Base-by-base conservation (phyloP, 2,888 invertebrate genomes). In the Glomeris marginata region DNA sequence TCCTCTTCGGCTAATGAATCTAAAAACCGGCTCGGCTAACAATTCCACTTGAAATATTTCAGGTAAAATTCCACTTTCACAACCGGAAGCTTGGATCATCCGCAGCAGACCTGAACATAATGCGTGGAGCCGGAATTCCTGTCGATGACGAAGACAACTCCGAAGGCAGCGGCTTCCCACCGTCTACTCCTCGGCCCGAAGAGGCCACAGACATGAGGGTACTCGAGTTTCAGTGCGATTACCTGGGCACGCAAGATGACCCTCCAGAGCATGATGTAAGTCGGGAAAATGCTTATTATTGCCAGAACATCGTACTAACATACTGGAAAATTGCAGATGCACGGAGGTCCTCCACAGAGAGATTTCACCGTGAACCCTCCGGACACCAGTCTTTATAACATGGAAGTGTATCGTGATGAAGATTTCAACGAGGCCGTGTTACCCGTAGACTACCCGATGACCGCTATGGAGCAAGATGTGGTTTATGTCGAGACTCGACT, bases 401-500 rank as follows among this genome's bases (percentile, higher is more conserved):
- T 59, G 51, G 57, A 57, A 34, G 28, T 59, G 28, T 59, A 52
- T 41, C 53, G 56, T 3, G 58, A 59, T 44, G 55, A 54, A 20
- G 57, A 57, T 16, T 58, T 54, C 45, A 47, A 47, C 16, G 42
- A 42, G 3, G 46, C 51, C 18, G 43, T 57, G 10, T 42, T 49
- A n/a, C 20, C 41, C 2, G 48, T 51, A 15, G 52, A 49, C 36
- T 56, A 55, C 49, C 57, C 55, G n/a, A 46, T 57, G 16, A 56
- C 54, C 47, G 54, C 58, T 22, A 51, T 55, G 13, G 59, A 56
- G 41, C 58, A 60, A 40, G 60, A 61, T 28, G 56, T 57, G 13
- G 45, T 62, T 33, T 59, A 56, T 52, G 61, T 61, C 34, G 58
- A 59, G 50, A 57, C 60, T 2, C 56, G 56, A 49, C 56, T 62